Conservation (phyloP, 2,888 invertebrate species). For the Calephelis perditalis region DNA sequence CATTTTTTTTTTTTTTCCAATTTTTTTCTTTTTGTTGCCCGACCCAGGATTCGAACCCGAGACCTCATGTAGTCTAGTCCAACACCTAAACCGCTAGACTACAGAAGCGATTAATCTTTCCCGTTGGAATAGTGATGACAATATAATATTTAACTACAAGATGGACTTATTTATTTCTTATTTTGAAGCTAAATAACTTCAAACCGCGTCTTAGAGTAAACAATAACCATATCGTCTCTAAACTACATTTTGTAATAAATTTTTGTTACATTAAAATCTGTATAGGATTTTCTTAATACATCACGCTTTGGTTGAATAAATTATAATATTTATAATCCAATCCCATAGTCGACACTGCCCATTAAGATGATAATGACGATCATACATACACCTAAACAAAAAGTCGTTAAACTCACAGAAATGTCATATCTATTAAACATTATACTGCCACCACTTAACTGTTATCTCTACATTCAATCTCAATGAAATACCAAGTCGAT, state of each 20-base stretch:
- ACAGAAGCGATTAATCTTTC: too few species aligned
- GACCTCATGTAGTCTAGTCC: too few species aligned
- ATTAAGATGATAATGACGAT: slow-evolving; percentile 9
- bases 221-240: neutral
- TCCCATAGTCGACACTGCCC: neutral
- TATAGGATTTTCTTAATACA: slow-evolving; percentile 1
- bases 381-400: slow-evolving; percentile 7
- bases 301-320: slow-evolving; percentile 1
- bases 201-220: neutral
- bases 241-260: neutral
- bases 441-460: slow-evolving; percentile 13
- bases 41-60: too few species aligned
- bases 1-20: too few species aligned
- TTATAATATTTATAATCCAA: neutral
- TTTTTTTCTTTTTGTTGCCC: too few species aligned
- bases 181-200: too few species aligned
- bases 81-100: too few species aligned
- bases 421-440: slow-evolving; percentile 14
- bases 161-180: too few species aligned
- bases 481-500: slow-evolving; percentile 10
- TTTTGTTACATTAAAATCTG: neutral
- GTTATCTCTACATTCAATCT: slow-evolving; percentile 11
- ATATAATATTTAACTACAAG: too few species aligned
- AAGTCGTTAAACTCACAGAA: slow-evolving; percentile 12
- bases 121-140: too few species aligned